Percentiles rank a stretch among this genome's conserved stretches.
Conservation (phyloP, 2,797 vertebrate genomes). For the Alca torda region DNA sequence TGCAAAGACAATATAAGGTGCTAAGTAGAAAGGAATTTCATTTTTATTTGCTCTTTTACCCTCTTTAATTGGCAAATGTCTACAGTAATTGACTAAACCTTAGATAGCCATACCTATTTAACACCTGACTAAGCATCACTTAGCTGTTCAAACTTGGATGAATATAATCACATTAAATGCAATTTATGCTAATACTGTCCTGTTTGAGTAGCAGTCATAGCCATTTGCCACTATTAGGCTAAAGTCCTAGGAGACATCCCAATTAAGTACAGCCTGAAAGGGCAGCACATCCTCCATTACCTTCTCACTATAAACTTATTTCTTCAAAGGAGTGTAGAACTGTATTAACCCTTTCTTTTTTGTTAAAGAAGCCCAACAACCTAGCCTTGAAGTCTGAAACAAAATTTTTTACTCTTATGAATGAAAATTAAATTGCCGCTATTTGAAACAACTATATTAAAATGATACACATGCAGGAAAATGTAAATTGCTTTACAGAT, state of each 20-base stretch:
- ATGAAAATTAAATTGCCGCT: not conserved
- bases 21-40: conserved; percentile 13
- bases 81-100: conserved; percentile 31
- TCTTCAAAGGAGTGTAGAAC: not conserved
- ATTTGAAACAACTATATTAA: not conserved
- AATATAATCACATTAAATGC: conserved; percentile 36
- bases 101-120: conserved; percentile 51
- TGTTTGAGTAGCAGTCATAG: conserved; percentile 16
- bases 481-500: not conserved
- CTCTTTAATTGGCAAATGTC: conserved; percentile 37
- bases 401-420: not conserved
- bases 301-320: not conserved
- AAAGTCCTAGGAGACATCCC: conserved; percentile 20
- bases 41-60: conserved; percentile 41
- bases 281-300: not conserved
- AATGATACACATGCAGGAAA: not conserved
- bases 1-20: not conserved
- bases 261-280: conserved; percentile 11
- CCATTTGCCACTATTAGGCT: conserved; percentile 23
- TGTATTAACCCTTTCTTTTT: not conserved
- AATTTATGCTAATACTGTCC: conserved; percentile 46
- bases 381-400: not conserved
- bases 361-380: not conserved
- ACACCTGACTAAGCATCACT: conserved; percentile 59
- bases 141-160: conserved; percentile 39